Evolutionary conservation across 2,113 vertebrate genomes (phyloP).

Genomic region (Petroica traversi): DNA sequence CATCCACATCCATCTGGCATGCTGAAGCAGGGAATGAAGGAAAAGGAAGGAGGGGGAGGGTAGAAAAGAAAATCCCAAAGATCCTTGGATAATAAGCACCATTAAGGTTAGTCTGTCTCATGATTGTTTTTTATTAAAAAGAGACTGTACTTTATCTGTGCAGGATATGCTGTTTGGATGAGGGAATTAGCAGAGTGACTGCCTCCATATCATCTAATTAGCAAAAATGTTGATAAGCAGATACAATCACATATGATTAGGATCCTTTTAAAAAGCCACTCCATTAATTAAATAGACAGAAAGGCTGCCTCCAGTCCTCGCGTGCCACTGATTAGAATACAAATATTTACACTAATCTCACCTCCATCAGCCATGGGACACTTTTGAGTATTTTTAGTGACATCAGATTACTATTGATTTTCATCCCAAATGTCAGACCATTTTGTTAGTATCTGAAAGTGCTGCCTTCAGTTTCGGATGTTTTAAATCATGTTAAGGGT

Average conservation of each 20-base stretch:
- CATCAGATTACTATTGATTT: constrained; percentile 80
- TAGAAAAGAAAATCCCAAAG: constrained; percentile 59
- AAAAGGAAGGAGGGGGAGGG: neutral
- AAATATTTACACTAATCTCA: constrained; percentile 78
- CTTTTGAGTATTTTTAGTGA: constrained; percentile 74
- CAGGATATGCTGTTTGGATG: constrained; percentile 79
- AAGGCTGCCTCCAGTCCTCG: constrained; percentile 76
- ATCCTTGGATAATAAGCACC: constrained; percentile 73
- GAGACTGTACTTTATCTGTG: constrained; percentile 77
- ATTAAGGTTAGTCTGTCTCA: constrained; percentile 76
- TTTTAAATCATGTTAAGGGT: constrained; percentile 76
- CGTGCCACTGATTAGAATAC: constrained; percentile 77
- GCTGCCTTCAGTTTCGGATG: constrained; percentile 75
- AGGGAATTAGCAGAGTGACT: constrained; percentile 79
- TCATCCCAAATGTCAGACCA: constrained; percentile 71
- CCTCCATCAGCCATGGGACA: constrained; percentile 75
- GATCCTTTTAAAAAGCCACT: constrained; percentile 88
- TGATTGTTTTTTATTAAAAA: constrained; percentile 78
- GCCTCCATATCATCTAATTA: constrained; percentile 86
- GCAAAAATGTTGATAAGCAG: constrained; percentile 84
- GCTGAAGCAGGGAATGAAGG: neutral
- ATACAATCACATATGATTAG: constrained; percentile 85
- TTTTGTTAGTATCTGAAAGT: constrained; percentile 76
- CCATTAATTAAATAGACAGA: constrained; percentile 86
- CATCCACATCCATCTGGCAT: constrained; percentile 14